A percentile compares a stretch with the other conserved stretches of the same genome.
Evolutionary conservation across 2,888 invertebrate species (phyloP).

Genomic region (Cryptocephalus primarius): DNA sequence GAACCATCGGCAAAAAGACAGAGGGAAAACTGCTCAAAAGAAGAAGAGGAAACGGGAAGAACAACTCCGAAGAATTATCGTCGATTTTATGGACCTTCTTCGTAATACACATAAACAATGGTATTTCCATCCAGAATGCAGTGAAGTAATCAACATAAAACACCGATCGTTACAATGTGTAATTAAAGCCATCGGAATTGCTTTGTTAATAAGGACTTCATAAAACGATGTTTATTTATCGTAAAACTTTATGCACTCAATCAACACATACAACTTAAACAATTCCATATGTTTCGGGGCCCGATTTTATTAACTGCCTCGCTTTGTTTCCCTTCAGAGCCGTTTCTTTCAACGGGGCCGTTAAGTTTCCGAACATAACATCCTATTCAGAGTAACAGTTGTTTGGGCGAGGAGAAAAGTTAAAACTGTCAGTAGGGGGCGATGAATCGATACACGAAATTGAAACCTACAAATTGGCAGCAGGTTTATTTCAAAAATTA

Average conservation of each 20-base stretch:
- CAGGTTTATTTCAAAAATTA: too few species aligned
- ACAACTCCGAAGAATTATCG: constrained; percentile 11
- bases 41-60: constrained; percentile 15
- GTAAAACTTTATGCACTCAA: constrained; percentile 24
- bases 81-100: too few species aligned
- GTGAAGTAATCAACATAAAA: too few species aligned
- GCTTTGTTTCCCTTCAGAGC: constrained; percentile 24
- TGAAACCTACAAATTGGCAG: too few species aligned
- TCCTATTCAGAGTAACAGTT: too few species aligned
- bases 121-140: too few species aligned
- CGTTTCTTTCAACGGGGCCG: constrained; percentile 22
- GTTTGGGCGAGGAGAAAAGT: too few species aligned
- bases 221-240: constrained; percentile 25
- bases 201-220: constrained; percentile 17
- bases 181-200: constrained; percentile 11
- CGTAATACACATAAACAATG: too few species aligned
- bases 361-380: constrained; percentile 17
- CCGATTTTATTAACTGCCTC: constrained; percentile 21
- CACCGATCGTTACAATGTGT: constrained; percentile 11
- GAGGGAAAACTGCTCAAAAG: constrained; percentile 21
- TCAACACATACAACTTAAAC: constrained; percentile 24
- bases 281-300: constrained; percentile 22
- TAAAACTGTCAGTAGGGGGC: too few species aligned
- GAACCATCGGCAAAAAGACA: constrained; percentile 9
- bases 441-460: too few species aligned